Evolutionary conservation across 2,113 vertebrate species (phyloP), one percentile per base, ranked within the genome.

Genomic region (Xenopus borealis): DNA sequence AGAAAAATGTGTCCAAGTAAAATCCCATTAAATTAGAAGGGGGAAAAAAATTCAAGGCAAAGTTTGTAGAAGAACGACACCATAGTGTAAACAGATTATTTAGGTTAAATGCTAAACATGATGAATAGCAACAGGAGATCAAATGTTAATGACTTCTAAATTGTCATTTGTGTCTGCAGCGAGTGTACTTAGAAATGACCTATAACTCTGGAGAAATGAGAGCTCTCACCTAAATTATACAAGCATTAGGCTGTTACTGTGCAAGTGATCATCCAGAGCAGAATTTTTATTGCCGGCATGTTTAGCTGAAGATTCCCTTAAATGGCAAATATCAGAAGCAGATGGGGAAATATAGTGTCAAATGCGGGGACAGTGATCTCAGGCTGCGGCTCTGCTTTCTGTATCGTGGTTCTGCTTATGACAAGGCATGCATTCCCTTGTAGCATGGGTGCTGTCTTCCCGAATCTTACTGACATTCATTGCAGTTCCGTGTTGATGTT

Each of bases 141-240:
- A 88, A 88, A 84, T 81, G 83, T 85, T 87, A 87, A 87, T 84
- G 85, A 75, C 79, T 81, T 81, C 80, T 85, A 73, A 79, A 87
- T 85, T 82, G 67, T 80, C 79, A 62, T 20, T 80, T 80, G 80
- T 80, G 73, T 79, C 64, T 45, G 57, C 50, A 71, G 80, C 80
- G 16, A 62, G 76, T 74, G 72, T 64, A 71, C 81, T 80, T 87
- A 80, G 45, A 80, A 81, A 81, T 72, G 78, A 59, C 80, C 82
- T 81, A 45, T 82, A 78, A 84, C 81, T 84, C 80, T 46, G 76
- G 33, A 52, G 53, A 79, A 80, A 86, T 80, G 83, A 86, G 79
- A 79, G 7, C 76, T 78, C 78, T 84, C 80, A 74, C 45, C 66
- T 78, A 78, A 78, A 80, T 82, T 80, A 81, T 77, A 66, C 5